These are phyloP conservation scores for Betta splendens DNA, from an alignment of 2,797 vertebrate genomes.

Conservation along the genomic window DNA sequence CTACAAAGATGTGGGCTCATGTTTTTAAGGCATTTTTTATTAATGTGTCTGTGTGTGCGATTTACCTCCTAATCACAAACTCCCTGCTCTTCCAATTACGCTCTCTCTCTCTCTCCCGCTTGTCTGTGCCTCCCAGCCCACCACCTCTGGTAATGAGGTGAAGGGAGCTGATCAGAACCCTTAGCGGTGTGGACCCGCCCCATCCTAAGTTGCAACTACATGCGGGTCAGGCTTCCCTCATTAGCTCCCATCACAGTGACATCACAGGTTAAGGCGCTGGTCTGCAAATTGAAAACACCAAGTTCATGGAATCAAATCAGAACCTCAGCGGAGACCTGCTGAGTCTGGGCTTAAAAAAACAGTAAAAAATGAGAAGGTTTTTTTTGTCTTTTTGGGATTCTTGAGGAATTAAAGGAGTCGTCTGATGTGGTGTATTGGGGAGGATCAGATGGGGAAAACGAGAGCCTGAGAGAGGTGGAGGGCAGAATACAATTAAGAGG, in stretches of 20 bases:
- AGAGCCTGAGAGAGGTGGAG: slow-evolving; percentile 65
- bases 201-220: slow-evolving; percentile 58
- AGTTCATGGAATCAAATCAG: slow-evolving; percentile 67
- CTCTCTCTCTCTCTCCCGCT: slow-evolving; percentile 1
- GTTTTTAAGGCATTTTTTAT: slow-evolving; percentile 30
- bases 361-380: slow-evolving; percentile 12
- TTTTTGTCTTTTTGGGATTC: slow-evolving; percentile 51
- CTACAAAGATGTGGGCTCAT: slow-evolving; percentile 35
- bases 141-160: slow-evolving; percentile 74
- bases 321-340: slow-evolving; percentile 41
- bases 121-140: slow-evolving; percentile 38
- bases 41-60: slow-evolving; percentile 18
- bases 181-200: slow-evolving; percentile 52
- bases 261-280: slow-evolving; percentile 61
- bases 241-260: slow-evolving; percentile 72
- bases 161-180: slow-evolving; percentile 66
- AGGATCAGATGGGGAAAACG: slow-evolving; percentile 42
- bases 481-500: slow-evolving; percentile 80
- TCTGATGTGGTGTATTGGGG: slow-evolving; percentile 21
- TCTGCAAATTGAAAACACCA: slow-evolving; percentile 64
- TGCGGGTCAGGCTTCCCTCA: slow-evolving; percentile 73
- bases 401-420: slow-evolving; percentile 46
- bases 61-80: slow-evolving; percentile 35
- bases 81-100: neutral
- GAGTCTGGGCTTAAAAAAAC: slow-evolving; percentile 19